Conservation (phyloP, 2,113 vertebrate species). For the Gallinago media region DNA sequence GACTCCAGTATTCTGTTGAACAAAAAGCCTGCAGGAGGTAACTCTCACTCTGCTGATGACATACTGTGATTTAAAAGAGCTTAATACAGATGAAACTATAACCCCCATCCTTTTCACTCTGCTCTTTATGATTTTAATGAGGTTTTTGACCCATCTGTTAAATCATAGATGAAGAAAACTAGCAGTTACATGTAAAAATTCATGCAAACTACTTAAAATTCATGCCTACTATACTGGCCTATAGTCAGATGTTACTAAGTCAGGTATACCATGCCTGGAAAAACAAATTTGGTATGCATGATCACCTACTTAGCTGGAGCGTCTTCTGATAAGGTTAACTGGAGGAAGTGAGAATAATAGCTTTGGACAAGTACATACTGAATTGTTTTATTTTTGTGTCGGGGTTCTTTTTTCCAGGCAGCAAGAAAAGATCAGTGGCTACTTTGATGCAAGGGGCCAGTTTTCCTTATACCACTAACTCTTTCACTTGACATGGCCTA, state of each 20-base stretch:
- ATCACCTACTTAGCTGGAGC: slow-evolving; percentile 35
- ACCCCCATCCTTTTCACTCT: not conserved
- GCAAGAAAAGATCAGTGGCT: not conserved
- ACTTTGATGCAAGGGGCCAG: not conserved
- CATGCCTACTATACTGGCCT: slow-evolving; percentile 26
- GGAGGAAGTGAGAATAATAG: slow-evolving; percentile 2
- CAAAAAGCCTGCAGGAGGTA: not conserved
- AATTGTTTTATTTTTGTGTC: slow-evolving; percentile 9
- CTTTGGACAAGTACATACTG: slow-evolving; percentile 11
- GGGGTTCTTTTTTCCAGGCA: not conserved
- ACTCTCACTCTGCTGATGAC: not conserved
- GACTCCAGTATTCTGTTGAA: not conserved
- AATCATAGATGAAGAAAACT: slow-evolving; percentile 43
- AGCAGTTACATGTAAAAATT: slow-evolving; percentile 47
- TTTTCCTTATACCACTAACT: not conserved
- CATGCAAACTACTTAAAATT: slow-evolving; percentile 47
- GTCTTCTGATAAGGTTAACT: slow-evolving; percentile 50
- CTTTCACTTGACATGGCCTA: not conserved
- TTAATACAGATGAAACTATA: slow-evolving; percentile 10
- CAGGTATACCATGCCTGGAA: not conserved
- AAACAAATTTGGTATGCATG: slow-evolving; percentile 47
- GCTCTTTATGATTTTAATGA: slow-evolving; percentile 42
- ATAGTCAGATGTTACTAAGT: slow-evolving; percentile 32
- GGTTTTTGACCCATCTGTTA: slow-evolving; percentile 22
- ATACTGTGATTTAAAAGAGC: not conserved